Evolutionary conservation across 1,140 invertebrate genomes (phyloP), one percentile per base, ranked within the genome.

Genomic region (Drosophila paulistorum): DNA sequence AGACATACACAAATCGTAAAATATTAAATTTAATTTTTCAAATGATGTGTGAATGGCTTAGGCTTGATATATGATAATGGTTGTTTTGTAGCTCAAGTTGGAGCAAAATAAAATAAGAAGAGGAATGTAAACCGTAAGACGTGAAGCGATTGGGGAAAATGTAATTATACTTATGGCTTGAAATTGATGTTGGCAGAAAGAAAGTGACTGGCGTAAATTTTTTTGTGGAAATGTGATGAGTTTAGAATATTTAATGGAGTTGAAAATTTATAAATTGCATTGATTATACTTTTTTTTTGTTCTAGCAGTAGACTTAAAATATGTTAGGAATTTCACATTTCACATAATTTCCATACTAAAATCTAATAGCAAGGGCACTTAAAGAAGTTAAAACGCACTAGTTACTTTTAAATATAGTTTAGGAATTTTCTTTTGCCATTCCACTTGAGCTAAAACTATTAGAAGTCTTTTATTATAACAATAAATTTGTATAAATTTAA

Each of bases 1-100:
- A 51, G 45, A 48, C 71, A 86, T 30, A 30, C 79, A 76, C 79
- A 89, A 87, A 89, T 86, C 83, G 83, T 89, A 84, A 87, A 87
- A 87, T 89, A 89, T 87, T 89, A 87, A 87, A 87, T 87, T 87
- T 87, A 89, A 87, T 89, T 87, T 87, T 83, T 80, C 71, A 87
- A 89, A 87, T 86, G 83, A 87, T 87, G 84, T 87, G 84, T 89
- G 84, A 87, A 87, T 89, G 84, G 80, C 84, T 86, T 89, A 83
- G 84, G 67, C 83, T 69, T 87, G 83, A 87, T 83, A 80, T 83
- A 89, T 79, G 83, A 83, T 87, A 83, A 87, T 83, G 83, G 69
- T 9, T 42, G 81, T 75, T 62, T 59, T 67, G 14, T 42, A 55
- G 35, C 58, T 30, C 35, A 42, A 14, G 58, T 59, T 17, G 67